phyloP scores from a whole-genome alignment of 2,888 invertebrate species.

The Cylloceria caligata region DNA sequence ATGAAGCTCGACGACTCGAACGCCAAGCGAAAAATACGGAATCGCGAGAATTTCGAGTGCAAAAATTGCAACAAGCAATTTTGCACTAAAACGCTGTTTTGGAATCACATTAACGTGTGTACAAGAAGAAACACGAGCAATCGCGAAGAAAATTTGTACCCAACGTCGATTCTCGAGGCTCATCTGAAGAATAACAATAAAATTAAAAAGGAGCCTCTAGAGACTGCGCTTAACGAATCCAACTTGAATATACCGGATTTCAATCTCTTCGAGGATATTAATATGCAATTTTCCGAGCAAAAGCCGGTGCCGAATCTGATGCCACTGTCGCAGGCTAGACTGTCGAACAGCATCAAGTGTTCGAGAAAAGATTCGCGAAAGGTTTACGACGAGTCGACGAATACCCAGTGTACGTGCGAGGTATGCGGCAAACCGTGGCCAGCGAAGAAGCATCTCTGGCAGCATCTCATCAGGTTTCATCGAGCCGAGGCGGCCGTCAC shows the following conservation, averaged over 20 bases:
- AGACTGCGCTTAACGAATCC: conserved; percentile 73
- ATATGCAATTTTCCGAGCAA: conserved; percentile 82
- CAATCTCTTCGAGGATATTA: conserved; percentile 83
- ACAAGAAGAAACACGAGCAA: conserved; percentile 67
- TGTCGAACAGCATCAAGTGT: conserved; percentile 75
- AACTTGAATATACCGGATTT: conserved; percentile 83
- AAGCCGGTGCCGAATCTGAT: conserved; percentile 82
- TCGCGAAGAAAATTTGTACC: conserved; percentile 57
- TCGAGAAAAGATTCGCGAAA: conserved; percentile 84
- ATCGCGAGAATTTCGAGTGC: conserved; percentile 80
- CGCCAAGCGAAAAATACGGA: conserved; percentile 71
- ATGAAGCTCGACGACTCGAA: conserved; percentile 69
- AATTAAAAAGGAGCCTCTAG: conserved; percentile 76
- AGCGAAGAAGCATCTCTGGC: conserved; percentile 87
- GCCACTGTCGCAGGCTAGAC: conserved; percentile 77
- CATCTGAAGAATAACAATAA: conserved; percentile 82
- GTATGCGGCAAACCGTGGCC: conserved; percentile 88
- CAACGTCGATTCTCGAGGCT: conserved; percentile 79
- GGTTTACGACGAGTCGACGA: conserved; percentile 86
- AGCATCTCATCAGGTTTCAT: conserved; percentile 87
- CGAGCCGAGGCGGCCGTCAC: conserved; percentile 86
- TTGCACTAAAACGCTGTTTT: conserved; percentile 79
- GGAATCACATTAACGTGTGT: conserved; percentile 81
- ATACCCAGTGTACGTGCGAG: conserved; percentile 85
- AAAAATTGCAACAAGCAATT: conserved; percentile 81